These are phyloP conservation scores for Apis cerana DNA, from an alignment of 1,140 invertebrate genomes.

Conservation along the genomic window DNA sequence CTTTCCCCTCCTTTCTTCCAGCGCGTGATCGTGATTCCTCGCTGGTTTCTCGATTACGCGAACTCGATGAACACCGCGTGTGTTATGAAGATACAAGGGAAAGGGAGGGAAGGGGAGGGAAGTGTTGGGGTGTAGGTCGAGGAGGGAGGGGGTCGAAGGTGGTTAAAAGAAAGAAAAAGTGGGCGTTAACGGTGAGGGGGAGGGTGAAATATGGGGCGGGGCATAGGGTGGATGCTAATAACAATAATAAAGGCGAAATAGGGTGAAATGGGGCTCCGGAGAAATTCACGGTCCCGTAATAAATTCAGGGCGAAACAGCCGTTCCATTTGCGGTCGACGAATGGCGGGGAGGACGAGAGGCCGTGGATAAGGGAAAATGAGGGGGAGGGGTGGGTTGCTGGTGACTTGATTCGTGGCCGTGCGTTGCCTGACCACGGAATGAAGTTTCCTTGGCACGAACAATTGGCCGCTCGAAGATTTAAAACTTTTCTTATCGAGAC, in stretches of 20 bases:
- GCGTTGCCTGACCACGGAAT: neutral
- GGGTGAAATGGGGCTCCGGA: conserved; percentile 59
- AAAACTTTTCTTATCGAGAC: neutral
- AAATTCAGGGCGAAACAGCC: conserved; percentile 62
- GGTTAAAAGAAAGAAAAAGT: neutral
- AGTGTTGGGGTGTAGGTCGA: neutral
- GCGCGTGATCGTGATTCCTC: neutral
- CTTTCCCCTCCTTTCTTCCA: too few species aligned
- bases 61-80: conserved; percentile 37
- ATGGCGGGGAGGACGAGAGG: conserved; percentile 2
- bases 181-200: neutral
- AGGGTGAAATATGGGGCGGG: conserved; percentile 55
- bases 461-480: conserved; percentile 13
- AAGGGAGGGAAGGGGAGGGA: neutral
- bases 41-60: neutral
- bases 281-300: conserved; percentile 65
- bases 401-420: conserved; percentile 2
- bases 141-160: neutral
- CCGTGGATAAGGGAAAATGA: conserved; percentile 17
- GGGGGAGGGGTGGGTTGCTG: neutral
- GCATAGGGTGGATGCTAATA: conserved; percentile 57
- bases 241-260: conserved; percentile 66
- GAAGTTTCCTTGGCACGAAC: conserved; percentile 7
- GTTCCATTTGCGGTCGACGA: conserved; percentile 62
- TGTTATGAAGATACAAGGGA: neutral